Evolutionary conservation across 2,113 vertebrate species (phyloP), one percentile per base, ranked within the genome.

Genomic region (Symphodus melops): DNA sequence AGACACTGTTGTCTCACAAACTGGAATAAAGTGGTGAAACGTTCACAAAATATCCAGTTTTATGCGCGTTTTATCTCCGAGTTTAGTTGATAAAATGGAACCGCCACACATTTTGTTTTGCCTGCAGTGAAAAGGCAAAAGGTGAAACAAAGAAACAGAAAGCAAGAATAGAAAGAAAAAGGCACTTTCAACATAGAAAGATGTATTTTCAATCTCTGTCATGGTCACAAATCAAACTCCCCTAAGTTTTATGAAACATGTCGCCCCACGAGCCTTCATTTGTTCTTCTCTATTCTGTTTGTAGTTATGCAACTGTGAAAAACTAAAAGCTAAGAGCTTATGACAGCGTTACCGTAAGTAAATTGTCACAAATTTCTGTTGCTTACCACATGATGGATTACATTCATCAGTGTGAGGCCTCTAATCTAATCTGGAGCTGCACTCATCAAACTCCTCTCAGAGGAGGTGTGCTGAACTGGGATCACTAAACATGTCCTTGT

Each of bases 341-440:
- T 88, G 90, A 90, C 85, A 86, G 87, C 84, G 82, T 85, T 72
- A 67, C 76, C 75, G 72, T 79, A 80, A 86, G 76, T 72, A 86
- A 88, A 90, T 89, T 89, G 89, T 91, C 90, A 91, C 81, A 79
- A 63, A 86, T 86, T 71, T 79, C 81, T 56, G 51, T 80, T 86
- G 72, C 77, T 91, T 91, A 87, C 85, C 78, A 84, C 84, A 91
- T 92, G 89, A 92, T 92, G 88, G 91, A 91, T 92, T 88, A 81
- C 86, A 85, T 82, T 92, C 88, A 91, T 91, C 90, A 89, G 59
- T 39, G 79, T 10, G 33, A 75, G 74, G 79, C 75, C 82, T 88
- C 89, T 91, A 90, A 92, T 92, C 81, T 86, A 91, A 91, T 92
- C 80, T 86, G 65, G 83, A 84, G 77, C 83, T 74, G 79, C 49